Conservation (phyloP, 1,140 invertebrate species). For the Bombus waltoni region DNA sequence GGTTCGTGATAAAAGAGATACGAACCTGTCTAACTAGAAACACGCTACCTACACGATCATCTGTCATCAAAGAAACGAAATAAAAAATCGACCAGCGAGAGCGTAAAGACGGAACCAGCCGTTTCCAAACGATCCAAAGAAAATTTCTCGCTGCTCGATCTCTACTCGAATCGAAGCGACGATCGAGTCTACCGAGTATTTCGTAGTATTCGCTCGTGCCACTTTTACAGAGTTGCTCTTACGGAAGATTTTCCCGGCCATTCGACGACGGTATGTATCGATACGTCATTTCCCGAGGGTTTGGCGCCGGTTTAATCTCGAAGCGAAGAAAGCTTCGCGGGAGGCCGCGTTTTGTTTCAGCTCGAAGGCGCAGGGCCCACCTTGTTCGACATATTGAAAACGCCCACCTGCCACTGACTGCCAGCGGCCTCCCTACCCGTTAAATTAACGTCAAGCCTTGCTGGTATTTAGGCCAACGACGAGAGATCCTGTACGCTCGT, state of each 20-base stretch:
- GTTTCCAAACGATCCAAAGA: too few relatives aligned
- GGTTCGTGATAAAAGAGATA: too few relatives aligned
- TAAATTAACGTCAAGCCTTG: constrained; percentile 50
- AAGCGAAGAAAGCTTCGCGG: not conserved
- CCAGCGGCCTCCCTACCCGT: not conserved
- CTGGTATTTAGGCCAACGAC: constrained; percentile 42
- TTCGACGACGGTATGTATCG: not conserved
- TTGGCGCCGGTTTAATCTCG: constrained; percentile 37
- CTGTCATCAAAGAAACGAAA: too few relatives aligned
- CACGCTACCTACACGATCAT: too few relatives aligned
- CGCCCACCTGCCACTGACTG: constrained; percentile 15
- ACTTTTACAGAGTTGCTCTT: too few relatives aligned
- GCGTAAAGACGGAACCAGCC: too few relatives aligned
- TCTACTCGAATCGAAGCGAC: not conserved
- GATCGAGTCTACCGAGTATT: too few relatives aligned
- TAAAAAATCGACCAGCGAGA: too few relatives aligned
- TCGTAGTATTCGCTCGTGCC: too few relatives aligned
- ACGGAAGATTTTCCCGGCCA: too few relatives aligned
- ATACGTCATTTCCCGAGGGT: constrained; percentile 35
- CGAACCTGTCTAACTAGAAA: too few relatives aligned
- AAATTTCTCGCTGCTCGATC: too few relatives aligned
- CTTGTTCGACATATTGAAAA: constrained; percentile 42
- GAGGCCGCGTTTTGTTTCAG: constrained; percentile 5
- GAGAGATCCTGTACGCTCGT: not conserved
- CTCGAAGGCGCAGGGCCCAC: not conserved